These are phyloP conservation scores for Furcula furcula DNA, from an alignment of 2,888 invertebrate genomes.

Conservation along the genomic window DNA sequence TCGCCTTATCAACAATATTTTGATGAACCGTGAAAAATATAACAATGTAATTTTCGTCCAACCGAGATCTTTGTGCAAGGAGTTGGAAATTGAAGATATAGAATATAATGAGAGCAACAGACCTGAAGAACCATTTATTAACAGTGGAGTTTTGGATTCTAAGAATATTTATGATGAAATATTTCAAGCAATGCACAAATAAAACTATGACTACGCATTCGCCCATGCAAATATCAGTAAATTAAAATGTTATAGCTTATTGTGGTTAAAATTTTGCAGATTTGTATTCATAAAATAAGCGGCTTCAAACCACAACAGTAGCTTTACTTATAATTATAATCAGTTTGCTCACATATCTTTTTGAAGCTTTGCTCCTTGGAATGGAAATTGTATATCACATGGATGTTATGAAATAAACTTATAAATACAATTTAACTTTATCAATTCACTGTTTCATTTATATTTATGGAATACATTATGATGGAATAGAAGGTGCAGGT, in stretches of 20 bases:
- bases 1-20: conserved; percentile 67
- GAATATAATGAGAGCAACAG: not conserved
- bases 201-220: not conserved
- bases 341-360: conserved; percentile 1
- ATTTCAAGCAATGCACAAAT: not conserved
- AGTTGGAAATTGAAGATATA: conserved; percentile 4
- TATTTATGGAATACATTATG: no score
- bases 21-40: conserved; percentile 39
- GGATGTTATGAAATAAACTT: not conserved
- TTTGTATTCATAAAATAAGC: conserved; percentile 11
- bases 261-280: no score
- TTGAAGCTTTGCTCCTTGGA: conserved; percentile 5
- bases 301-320: conserved; percentile 4
- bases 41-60: conserved; percentile 2
- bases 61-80: conserved; percentile 1
- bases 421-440: conserved; percentile 5
- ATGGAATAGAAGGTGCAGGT: no score
- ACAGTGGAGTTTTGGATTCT: conserved; percentile 11
- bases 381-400: not conserved
- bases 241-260: no score
- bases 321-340: not conserved
- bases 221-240: not conserved
- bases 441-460: not conserved
- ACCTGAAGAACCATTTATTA: conserved; percentile 9
- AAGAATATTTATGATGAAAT: not conserved